These are phyloP conservation scores for Cyrtorhinus lividipennis DNA, from an alignment of 1,140 invertebrate species.

Conservation along the genomic window DNA sequence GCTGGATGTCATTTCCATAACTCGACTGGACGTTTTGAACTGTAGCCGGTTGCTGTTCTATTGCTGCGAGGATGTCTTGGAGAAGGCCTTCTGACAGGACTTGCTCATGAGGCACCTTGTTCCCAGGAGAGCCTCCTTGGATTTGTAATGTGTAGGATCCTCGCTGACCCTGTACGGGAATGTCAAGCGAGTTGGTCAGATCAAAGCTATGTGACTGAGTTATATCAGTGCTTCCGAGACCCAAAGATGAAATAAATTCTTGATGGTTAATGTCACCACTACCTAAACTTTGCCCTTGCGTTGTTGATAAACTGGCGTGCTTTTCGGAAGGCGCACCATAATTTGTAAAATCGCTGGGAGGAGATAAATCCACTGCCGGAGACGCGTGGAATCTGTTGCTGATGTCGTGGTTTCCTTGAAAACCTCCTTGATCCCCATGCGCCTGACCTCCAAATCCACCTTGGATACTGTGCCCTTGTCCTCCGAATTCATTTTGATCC, in stretches of 20 bases:
- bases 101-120: slow-evolving; percentile 47
- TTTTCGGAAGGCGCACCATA: slow-evolving; percentile 18
- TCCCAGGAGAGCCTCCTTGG: slow-evolving; percentile 33
- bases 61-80: slow-evolving; percentile 58
- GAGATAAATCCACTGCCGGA: neutral
- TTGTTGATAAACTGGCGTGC: slow-evolving; percentile 1
- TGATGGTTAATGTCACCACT: slow-evolving; percentile 3
- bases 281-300: neutral
- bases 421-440: neutral
- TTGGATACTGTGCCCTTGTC: neutral
- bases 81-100: slow-evolving; percentile 58
- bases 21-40: slow-evolving; percentile 12
- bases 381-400: neutral
- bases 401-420: neutral
- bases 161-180: slow-evolving; percentile 43
- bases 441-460: neutral
- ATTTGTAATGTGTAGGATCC: slow-evolving; percentile 58
- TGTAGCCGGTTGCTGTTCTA: slow-evolving; percentile 40
- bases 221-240: slow-evolving; percentile 21
- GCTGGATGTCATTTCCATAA: slow-evolving; percentile 10
- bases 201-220: slow-evolving; percentile 20
- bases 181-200: slow-evolving; percentile 27
- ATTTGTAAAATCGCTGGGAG: neutral
- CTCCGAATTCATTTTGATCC: neutral
- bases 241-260: slow-evolving; percentile 22